Percentiles rank a stretch among this genome's conserved stretches.
These are phyloP conservation scores for Vulpes lagopus DNA, from an alignment of 2,113 vertebrate species.

Conservation along the genomic window DNA sequence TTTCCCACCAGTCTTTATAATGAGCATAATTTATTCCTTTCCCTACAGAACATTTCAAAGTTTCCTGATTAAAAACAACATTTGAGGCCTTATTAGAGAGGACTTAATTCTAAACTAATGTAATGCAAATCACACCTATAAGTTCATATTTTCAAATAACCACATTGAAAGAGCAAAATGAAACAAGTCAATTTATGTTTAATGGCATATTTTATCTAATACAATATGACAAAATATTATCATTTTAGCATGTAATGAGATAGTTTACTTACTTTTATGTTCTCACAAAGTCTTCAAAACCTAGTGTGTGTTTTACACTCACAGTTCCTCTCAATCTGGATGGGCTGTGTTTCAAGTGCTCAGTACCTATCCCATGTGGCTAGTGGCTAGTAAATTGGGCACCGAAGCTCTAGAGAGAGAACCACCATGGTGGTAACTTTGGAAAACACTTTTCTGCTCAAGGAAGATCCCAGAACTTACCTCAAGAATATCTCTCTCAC, in stretches of 20 bases:
- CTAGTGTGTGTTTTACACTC: neutral
- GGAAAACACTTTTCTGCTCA: neutral
- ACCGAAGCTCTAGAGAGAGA: neutral
- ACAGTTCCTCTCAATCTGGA: neutral
- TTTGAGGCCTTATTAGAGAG: neutral
- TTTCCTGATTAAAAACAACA: neutral
- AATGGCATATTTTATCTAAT: neutral
- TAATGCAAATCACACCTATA: neutral
- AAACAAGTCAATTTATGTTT: neutral
- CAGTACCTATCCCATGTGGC: too few relatives aligned
- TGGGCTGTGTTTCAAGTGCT: neutral
- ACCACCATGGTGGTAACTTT: neutral
- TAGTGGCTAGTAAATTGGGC: neutral
- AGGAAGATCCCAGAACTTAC: neutral
- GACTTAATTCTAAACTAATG: neutral
- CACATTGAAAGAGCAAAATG: neutral
- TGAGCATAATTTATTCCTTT: neutral
- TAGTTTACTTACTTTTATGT: neutral
- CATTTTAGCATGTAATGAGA: neutral
- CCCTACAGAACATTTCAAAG: neutral
- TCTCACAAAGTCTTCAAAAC: constrained; percentile 37
- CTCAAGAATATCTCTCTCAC: neutral
- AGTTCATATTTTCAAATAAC: constrained; percentile 17
- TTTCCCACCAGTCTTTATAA: neutral
- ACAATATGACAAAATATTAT: neutral